Base-by-base conservation (phyloP, 2,888 invertebrate genomes). In the Corbicula japonica region DNA sequence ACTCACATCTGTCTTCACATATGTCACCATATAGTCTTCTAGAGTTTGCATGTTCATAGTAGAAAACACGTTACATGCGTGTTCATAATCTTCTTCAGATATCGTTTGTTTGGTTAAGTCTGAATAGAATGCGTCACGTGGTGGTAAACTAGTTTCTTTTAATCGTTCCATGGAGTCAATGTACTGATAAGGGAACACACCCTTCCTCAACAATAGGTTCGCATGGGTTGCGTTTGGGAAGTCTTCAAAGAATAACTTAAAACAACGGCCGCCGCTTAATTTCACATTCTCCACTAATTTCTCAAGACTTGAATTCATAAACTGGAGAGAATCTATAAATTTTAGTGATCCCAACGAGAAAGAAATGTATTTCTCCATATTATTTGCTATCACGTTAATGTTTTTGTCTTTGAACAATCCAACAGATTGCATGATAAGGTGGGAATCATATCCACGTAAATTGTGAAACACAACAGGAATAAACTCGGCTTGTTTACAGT, bases 141-240 rank as follows among this genome's bases (percentile, higher is more conserved):
- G 23, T 3, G 83, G 85, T 41, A 91, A 74, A 63, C 73, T 18
- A 26, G 80, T 86, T 79, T 90, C 88, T 6, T 83, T 26, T 65
- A 85, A 91, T 62, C 69, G 83, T 34, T 84, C 76, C 46, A 66
- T 76, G 23, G 82, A 82, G 52, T 88, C 80, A 79, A 91, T 87
- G 65, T 88, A 89, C 48, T 91, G 88, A 84, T 91, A 92, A 1
- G 88, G 89, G 82, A 87, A 90, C 2, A 89, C 78, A n/a, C 87
- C 86, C 82, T 90, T 92, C 15, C 80, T 50, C 8, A 81, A 38
- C 15, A 63, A 84, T 12, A 76, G 28, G 15, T 65, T 41, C 12
- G 44, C 32, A 30, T 74, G 44, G 28, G 23, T 8, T 23, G 34
- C 44, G 35, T 38, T 23, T 44, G 60, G 41, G 35, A 75, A 75